Evolutionary conservation across 2,888 invertebrate genomes (phyloP).

Genomic region (Caenorhabditis sulstoni): DNA sequence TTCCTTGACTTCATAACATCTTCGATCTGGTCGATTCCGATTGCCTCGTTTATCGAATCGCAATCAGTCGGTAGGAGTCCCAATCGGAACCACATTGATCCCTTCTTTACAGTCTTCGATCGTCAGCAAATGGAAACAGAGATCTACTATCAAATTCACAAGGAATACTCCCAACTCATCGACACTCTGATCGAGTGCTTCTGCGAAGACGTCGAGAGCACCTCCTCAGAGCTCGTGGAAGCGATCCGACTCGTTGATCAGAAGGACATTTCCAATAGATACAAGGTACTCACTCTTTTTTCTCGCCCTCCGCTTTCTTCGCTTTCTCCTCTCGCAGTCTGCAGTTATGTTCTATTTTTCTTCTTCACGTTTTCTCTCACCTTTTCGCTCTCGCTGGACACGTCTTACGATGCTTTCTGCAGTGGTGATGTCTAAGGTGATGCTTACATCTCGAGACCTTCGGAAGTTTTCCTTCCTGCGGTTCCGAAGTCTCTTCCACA

Average conservation of each 20-base stretch:
- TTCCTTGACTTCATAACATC: conserved; percentile 77
- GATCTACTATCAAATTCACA: conserved; percentile 81
- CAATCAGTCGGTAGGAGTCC: conserved; percentile 71
- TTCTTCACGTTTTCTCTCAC: conserved; percentile 45
- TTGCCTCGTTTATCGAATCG: conserved; percentile 76
- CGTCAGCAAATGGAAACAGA: conserved; percentile 80
- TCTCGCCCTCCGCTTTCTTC: background rate
- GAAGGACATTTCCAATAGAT: conserved; percentile 26
- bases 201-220: conserved; percentile 64
- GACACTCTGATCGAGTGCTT: conserved; percentile 72
- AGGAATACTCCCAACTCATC: conserved; percentile 81
- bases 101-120: conserved; percentile 82
- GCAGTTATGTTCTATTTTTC: background rate
- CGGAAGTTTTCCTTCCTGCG: conserved; percentile 30
- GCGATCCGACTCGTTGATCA: conserved; percentile 54
- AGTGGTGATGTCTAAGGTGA: conserved; percentile 79
- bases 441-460: conserved; percentile 72
- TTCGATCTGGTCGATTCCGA: conserved; percentile 76
- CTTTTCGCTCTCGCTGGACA: conserved; percentile 77
- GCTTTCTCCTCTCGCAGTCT: conserved; percentile 27
- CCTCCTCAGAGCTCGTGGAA: conserved; percentile 46
- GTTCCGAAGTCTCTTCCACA: conserved; percentile 15
- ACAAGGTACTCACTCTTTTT: conserved; percentile 36
- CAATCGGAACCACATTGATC: background rate
- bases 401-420: conserved; percentile 75